phyloP scores from a whole-genome alignment of 2,113 vertebrate genomes.

The Mastomys coucha region DNA sequence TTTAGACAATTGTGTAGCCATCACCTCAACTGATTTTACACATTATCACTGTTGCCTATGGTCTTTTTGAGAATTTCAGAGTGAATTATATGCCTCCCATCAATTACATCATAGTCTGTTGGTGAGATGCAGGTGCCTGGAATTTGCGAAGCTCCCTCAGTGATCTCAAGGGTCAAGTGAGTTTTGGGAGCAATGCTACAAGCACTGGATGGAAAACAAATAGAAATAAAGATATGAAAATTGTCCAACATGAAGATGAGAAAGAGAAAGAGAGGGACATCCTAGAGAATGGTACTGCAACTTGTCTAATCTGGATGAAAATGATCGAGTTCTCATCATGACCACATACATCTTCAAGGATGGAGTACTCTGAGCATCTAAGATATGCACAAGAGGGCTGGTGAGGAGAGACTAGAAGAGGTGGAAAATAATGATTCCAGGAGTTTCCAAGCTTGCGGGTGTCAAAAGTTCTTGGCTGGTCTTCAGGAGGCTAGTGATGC shows the following conservation, averaged over 20 bases:
- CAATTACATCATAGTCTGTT: background rate
- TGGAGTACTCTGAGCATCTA: background rate
- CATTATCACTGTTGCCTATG: background rate
- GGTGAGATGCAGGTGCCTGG: background rate
- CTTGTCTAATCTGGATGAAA: background rate
- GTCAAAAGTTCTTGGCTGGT: background rate
- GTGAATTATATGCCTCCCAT: background rate
- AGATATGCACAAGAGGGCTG: background rate
- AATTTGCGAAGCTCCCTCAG: background rate
- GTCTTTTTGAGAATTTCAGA: conserved; percentile 1
- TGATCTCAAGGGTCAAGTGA: background rate
- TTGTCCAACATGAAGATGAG: background rate
- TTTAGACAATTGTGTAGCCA: background rate
- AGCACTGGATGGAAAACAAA: background rate
- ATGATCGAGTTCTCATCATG: background rate
- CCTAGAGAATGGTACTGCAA: background rate
- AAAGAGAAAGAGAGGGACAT: background rate
- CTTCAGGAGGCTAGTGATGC: background rate
- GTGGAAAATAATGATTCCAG: background rate
- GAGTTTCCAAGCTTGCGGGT: background rate
- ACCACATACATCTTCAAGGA: background rate
- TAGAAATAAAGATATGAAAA: background rate
- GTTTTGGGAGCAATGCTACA: background rate
- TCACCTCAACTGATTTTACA: background rate
- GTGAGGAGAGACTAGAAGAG: background rate